These are phyloP conservation scores for Pangasianodon hypophthalmus DNA, from an alignment of 2,113 vertebrate species.

Conservation along the genomic window DNA sequence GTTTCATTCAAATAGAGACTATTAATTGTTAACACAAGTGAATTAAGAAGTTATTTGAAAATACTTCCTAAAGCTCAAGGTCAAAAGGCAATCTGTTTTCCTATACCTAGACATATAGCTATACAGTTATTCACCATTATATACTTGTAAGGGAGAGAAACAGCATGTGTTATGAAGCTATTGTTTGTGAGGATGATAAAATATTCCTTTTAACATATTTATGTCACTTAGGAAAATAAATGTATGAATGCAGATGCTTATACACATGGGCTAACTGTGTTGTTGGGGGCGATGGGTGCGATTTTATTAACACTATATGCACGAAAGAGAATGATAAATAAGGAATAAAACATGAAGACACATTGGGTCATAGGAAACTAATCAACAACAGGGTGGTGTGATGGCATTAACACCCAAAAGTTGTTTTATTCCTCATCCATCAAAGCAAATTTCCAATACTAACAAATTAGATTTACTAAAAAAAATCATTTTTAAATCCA, in stretches of 20 bases:
- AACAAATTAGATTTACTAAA: not conserved
- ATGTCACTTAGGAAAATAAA: not conserved
- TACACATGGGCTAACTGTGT: not conserved
- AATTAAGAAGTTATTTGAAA: not conserved
- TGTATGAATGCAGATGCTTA: not conserved
- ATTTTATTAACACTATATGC: not conserved
- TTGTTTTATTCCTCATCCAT: not conserved
- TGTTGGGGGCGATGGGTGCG: too few species aligned
- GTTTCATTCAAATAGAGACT: not conserved
- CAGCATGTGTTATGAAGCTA: not conserved
- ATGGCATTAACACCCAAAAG: too few species aligned
- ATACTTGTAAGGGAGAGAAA: too few species aligned
- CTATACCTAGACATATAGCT: too few species aligned
- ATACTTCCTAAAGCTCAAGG: not conserved
- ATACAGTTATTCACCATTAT: too few species aligned
- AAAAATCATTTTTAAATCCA: not conserved
- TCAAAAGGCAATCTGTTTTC: not conserved
- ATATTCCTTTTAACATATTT: not conserved
- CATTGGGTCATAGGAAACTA: not conserved
- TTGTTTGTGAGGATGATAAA: not conserved
- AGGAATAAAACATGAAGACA: not conserved
- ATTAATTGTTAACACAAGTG: not conserved
- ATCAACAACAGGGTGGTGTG: not conserved
- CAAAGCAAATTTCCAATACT: not conserved
- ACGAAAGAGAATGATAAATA: not conserved